Conservation (phyloP, 1,140 invertebrate genomes). For the Drosophila insularis region DNA sequence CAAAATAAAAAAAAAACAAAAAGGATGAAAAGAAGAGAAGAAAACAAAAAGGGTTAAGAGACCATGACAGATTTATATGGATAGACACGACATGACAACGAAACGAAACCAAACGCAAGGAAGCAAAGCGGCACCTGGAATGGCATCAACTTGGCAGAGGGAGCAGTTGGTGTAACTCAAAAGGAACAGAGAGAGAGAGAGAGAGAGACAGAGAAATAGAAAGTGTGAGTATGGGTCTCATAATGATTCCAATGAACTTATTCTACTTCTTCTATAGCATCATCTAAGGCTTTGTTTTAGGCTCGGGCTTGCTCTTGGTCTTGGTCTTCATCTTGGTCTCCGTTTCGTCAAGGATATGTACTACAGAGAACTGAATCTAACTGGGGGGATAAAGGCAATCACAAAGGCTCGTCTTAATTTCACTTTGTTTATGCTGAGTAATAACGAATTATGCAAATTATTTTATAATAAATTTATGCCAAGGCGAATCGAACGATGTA, state of each 20-base stretch:
- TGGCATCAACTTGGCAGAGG: neutral
- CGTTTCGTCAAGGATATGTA: neutral
- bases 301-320: neutral
- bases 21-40: neutral
- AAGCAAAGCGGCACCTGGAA: constrained; percentile 4
- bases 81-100: constrained; percentile 46
- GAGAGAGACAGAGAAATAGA: neutral
- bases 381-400: constrained; percentile 36
- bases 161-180: constrained; percentile 24
- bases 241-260: constrained; percentile 4
- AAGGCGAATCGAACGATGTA: constrained; percentile 47
- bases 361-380: neutral
- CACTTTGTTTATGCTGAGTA: constrained; percentile 81
- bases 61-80: constrained; percentile 18
- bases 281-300: neutral
- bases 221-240: neutral
- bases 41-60: constrained; percentile 3
- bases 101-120: constrained; percentile 44
- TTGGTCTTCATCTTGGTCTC: neutral
- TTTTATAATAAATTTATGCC: constrained; percentile 81
- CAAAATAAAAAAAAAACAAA: neutral
- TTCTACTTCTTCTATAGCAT: neutral
- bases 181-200: neutral
- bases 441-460: constrained; percentile 81
- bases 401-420: constrained; percentile 70